A percentile compares a stretch with the other conserved stretches of the same genome.
Evolutionary conservation across 2,113 vertebrate species (phyloP).

Genomic region (Pseudorhombus dupliciocellatus): DNA sequence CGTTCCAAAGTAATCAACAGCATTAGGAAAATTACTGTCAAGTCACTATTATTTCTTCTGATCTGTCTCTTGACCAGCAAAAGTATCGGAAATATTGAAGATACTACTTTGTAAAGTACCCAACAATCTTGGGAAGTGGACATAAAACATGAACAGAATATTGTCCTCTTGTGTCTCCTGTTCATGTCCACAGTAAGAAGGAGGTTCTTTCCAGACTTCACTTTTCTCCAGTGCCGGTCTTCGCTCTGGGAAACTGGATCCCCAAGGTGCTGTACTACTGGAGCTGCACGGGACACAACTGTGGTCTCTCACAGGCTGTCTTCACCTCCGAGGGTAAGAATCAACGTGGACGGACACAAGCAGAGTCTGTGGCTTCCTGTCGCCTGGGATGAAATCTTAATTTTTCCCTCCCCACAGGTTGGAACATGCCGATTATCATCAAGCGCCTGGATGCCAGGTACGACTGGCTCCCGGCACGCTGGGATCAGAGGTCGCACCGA

Average conservation of each 20-base stretch:
- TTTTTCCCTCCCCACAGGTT: slow-evolving; percentile 48
- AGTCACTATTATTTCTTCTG: too few species aligned
- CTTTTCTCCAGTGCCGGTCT: slow-evolving; percentile 78
- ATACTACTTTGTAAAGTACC: too few species aligned
- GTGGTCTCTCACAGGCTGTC: slow-evolving; percentile 74
- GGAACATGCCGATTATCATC: slow-evolving; percentile 70
- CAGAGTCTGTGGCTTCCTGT: accelerated
- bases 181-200: slow-evolving; percentile 52
- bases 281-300: slow-evolving; percentile 73
- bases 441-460: slow-evolving; percentile 83
- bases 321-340: slow-evolving; percentile 78
- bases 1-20: too few species aligned
- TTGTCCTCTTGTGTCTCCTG: neutral
- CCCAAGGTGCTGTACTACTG: slow-evolving; percentile 79
- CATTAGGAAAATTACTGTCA: too few species aligned
- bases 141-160: neutral
- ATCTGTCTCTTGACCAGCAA: too few species aligned
- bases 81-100: too few species aligned
- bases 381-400: too few species aligned
- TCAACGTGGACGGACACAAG: neutral
- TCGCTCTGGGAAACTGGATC: slow-evolving; percentile 83
- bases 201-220: slow-evolving; percentile 80
- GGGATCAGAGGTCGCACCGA: slow-evolving; percentile 54
- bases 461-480: slow-evolving; percentile 77
- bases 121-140: too few species aligned